A percentile compares a stretch with the other conserved stretches of the same genome.
Conservation (phyloP, 2,113 vertebrate species). For the Phalacrocorax brasilianus region DNA sequence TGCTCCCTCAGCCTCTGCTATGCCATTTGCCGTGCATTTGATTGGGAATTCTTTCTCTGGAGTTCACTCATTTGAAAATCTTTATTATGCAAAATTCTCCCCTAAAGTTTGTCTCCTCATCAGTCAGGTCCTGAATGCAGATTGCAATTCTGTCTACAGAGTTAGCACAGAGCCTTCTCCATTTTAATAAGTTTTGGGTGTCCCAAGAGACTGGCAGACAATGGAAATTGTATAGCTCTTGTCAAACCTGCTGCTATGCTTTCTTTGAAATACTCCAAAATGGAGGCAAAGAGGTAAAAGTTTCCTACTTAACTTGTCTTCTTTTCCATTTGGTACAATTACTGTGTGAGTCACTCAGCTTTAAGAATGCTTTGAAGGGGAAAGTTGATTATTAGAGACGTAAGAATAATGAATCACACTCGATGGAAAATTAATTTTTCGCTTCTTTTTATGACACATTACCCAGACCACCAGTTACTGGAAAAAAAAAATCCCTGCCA, state of each 20-base stretch:
- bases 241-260: neutral
- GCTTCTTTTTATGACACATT: neutral
- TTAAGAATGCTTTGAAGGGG: constrained; percentile 32
- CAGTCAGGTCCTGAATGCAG: neutral
- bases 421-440: neutral
- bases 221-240: neutral
- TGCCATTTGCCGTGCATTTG: neutral
- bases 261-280: neutral
- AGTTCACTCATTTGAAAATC: neutral
- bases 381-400: neutral
- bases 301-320: neutral
- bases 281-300: neutral
- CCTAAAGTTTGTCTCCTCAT: neutral
- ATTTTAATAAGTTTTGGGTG: constrained; percentile 10
- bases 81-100: neutral
- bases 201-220: neutral
- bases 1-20: neutral
- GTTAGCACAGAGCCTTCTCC: neutral
- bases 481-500: neutral
- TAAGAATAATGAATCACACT: constrained; percentile 17
- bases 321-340: constrained; percentile 4
- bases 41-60: neutral
- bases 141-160: neutral
- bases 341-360: constrained; percentile 3
- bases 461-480: neutral